These are phyloP conservation scores for Drosophila tripunctata DNA, from an alignment of 2,888 invertebrate species.

Conservation along the genomic window DNA sequence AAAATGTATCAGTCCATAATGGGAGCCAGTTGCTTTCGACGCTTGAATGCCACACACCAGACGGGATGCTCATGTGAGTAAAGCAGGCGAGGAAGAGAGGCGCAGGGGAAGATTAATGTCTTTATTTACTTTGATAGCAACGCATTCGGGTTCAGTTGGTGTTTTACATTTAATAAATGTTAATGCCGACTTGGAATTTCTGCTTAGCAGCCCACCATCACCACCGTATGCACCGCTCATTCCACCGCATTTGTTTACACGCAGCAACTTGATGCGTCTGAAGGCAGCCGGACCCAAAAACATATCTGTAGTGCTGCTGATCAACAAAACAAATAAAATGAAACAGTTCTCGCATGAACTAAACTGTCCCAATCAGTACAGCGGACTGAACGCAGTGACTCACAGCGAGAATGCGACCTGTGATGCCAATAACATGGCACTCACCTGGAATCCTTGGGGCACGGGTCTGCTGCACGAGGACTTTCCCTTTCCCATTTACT, in stretches of 20 bases:
- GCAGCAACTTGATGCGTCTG: conserved; percentile 85
- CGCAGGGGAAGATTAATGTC: not conserved
- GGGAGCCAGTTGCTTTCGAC: conserved; percentile 93
- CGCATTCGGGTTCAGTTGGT: conserved; percentile 91
- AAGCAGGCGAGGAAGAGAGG: not conserved
- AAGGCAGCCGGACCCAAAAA: conserved; percentile 85
- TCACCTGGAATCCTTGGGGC: conserved; percentile 92
- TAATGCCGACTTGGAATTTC: conserved; percentile 89
- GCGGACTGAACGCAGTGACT: conserved; percentile 84
- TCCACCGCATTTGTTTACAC: conserved; percentile 87
- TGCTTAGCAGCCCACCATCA: conserved; percentile 89
- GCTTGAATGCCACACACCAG: conserved; percentile 97
- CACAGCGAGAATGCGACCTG: conserved; percentile 82
- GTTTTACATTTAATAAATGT: conserved; percentile 90
- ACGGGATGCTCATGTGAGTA: conserved; percentile 96
- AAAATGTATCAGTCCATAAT: conserved; percentile 91
- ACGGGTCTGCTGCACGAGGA: conserved; percentile 90
- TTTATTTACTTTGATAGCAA: no score
- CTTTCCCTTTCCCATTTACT: conserved; percentile 95
- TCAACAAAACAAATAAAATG: conserved; percentile 78
- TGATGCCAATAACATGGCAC: conserved; percentile 83
- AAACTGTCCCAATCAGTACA: conserved; percentile 92
- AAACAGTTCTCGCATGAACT: conserved; percentile 87
- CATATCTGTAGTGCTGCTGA: conserved; percentile 88
- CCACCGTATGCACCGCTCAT: conserved; percentile 92